A percentile compares a stretch with the other conserved stretches of the same genome.
Evolutionary conservation across 2,113 vertebrate genomes (phyloP).

Genomic region (Notothenia coriiceps): DNA sequence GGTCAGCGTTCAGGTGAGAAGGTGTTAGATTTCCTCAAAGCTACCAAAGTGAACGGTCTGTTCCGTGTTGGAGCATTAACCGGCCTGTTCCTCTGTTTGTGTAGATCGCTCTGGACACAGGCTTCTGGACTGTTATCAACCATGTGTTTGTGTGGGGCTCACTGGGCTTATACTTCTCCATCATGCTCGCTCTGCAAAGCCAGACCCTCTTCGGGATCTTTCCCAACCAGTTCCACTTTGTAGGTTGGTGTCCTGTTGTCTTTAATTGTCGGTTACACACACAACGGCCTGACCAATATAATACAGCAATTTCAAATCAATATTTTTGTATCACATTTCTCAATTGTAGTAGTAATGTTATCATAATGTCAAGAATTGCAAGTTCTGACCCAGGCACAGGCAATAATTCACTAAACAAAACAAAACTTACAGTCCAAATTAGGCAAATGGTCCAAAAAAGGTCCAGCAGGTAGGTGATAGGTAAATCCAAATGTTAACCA

Average conservation of each 20-base stretch:
- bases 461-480: too few species aligned
- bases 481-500: too few species aligned
- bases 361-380: too few species aligned
- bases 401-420: too few species aligned
- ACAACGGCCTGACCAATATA: too few species aligned
- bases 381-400: too few species aligned
- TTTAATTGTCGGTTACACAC: not conserved
- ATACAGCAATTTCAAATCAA: too few species aligned
- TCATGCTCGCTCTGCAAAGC: slow-evolving; percentile 94
- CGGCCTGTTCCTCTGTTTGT: slow-evolving; percentile 30
- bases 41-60: not conserved
- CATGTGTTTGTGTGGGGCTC: slow-evolving; percentile 98
- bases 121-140: slow-evolving; percentile 96
- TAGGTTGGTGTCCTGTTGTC: slow-evolving; percentile 84
- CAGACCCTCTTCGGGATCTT: slow-evolving; percentile 92
- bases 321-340: too few species aligned
- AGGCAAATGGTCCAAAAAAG: too few species aligned
- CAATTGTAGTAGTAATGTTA: too few species aligned
- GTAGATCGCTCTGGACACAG: slow-evolving; percentile 93
- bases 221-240: slow-evolving; percentile 94
- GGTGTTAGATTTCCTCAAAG: not conserved
- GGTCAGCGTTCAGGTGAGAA: slow-evolving; percentile 92
- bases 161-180: slow-evolving; percentile 90
- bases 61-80: slow-evolving; percentile 2
- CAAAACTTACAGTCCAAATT: too few species aligned